phyloP scores from a whole-genome alignment of 53 echinoderm and acorn worm species.

The Patiria pectinifera region DNA sequence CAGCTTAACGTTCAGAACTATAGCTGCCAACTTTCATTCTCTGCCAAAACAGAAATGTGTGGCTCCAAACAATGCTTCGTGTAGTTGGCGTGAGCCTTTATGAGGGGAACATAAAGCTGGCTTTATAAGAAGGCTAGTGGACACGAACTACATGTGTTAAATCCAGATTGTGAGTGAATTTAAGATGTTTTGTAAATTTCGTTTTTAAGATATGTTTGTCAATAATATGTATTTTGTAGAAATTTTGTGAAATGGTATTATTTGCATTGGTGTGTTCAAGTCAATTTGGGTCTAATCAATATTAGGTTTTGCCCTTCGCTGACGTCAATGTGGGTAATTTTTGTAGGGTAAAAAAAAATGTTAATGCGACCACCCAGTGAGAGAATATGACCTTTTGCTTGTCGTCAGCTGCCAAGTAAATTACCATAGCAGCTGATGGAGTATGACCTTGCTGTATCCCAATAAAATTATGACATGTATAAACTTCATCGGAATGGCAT shows the following conservation, averaged over 20 bases:
- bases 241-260: too few relatives aligned
- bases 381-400: background rate
- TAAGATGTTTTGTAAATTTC: too few relatives aligned
- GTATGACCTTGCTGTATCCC: background rate
- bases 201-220: too few relatives aligned
- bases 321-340: background rate
- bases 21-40: background rate
- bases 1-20: background rate
- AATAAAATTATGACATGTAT: slow-evolving; percentile 33
- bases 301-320: background rate
- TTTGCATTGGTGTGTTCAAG: too few relatives aligned
- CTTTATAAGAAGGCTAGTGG: too few relatives aligned
- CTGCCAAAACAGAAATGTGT: background rate
- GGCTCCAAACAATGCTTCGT: background rate
- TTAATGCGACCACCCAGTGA: background rate
- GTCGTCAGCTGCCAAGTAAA: background rate
- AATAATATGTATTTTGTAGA: background rate
- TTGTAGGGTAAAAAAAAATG: background rate
- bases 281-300: too few relatives aligned
- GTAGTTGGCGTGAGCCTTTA: background rate
- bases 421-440: background rate
- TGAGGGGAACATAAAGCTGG: too few relatives aligned
- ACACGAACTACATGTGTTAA: too few relatives aligned
- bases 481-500: slow-evolving; percentile 14
- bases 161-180: too few relatives aligned